These are phyloP conservation scores for Wasmannia auropunctata DNA, from an alignment of 1,140 invertebrate species.

Conservation along the genomic window DNA sequence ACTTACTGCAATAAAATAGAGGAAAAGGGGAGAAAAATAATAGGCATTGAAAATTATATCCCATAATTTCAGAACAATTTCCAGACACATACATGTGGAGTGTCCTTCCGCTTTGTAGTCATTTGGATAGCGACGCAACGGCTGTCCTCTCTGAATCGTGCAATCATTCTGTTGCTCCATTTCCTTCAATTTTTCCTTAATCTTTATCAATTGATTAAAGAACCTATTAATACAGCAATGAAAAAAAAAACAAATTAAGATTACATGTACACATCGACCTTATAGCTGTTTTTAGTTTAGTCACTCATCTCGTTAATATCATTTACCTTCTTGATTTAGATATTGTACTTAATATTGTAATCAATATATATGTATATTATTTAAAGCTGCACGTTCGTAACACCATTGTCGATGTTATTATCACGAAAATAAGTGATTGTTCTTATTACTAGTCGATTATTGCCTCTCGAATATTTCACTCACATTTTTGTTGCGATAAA, in stretches of 20 bases:
- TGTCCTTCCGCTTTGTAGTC: conserved; percentile 79
- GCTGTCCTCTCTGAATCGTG: conserved; percentile 76
- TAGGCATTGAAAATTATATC: conserved; percentile 10
- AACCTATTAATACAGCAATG: neutral
- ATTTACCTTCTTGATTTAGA: conserved; percentile 12
- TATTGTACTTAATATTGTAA: neutral
- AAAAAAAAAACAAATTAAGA: neutral
- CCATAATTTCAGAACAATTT: neutral
- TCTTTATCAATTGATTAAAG: neutral
- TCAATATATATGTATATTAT: neutral
- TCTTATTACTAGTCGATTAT: neutral
- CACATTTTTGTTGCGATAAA: conserved; percentile 13
- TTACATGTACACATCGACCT: neutral
- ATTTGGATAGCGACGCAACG: conserved; percentile 79
- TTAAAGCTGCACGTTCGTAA: neutral
- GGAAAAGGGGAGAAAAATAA: neutral
- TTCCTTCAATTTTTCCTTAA: conserved; percentile 41
- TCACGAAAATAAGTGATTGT: conserved; percentile 16
- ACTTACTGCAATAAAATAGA: conserved; percentile 4
- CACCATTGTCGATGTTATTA: neutral
- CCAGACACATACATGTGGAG: conserved; percentile 74
- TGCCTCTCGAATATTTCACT: neutral
- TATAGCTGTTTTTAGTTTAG: neutral
- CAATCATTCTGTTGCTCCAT: conserved; percentile 83
- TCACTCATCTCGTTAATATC: neutral